These are phyloP conservation scores for Dipodomys ordii DNA, from an alignment of 2,113 vertebrate genomes.

Conservation along the genomic window DNA sequence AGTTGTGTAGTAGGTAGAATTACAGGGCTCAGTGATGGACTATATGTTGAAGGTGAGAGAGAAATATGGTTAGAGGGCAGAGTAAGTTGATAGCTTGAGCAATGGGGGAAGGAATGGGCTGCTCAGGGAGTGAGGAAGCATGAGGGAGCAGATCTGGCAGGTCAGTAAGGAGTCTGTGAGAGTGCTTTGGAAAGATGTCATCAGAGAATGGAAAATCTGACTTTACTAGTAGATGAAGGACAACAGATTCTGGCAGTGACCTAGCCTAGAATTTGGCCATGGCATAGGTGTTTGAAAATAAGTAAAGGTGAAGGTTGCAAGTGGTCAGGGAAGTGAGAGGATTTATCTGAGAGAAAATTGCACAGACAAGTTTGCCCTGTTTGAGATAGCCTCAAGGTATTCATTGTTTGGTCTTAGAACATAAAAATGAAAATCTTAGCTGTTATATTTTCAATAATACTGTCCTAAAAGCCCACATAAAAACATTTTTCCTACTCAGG, in stretches of 20 bases:
- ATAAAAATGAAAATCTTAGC: constrained; percentile 40
- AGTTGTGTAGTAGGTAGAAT: neutral
- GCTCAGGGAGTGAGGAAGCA: neutral
- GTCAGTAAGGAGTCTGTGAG: neutral
- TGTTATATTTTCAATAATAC: neutral
- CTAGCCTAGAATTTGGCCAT: neutral
- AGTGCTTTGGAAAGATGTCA: neutral
- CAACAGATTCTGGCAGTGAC: neutral
- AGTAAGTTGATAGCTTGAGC: neutral
- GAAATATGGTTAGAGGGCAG: neutral
- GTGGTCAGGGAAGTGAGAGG: neutral
- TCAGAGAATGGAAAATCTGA: neutral
- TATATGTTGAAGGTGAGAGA: neutral
- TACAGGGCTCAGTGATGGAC: neutral
- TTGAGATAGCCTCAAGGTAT: constrained; percentile 29
- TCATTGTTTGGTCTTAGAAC: constrained; percentile 44
- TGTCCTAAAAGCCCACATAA: neutral
- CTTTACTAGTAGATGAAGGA: neutral
- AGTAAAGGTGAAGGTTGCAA: neutral
- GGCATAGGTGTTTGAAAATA: neutral
- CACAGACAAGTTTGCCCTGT: neutral
- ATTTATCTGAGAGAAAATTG: neutral
- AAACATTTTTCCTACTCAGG: neutral
- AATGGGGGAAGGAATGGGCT: neutral
- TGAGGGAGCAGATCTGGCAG: neutral